phyloP scores from a whole-genome alignment of 2,113 vertebrate species.

The Tachysurus fulvidraco region DNA sequence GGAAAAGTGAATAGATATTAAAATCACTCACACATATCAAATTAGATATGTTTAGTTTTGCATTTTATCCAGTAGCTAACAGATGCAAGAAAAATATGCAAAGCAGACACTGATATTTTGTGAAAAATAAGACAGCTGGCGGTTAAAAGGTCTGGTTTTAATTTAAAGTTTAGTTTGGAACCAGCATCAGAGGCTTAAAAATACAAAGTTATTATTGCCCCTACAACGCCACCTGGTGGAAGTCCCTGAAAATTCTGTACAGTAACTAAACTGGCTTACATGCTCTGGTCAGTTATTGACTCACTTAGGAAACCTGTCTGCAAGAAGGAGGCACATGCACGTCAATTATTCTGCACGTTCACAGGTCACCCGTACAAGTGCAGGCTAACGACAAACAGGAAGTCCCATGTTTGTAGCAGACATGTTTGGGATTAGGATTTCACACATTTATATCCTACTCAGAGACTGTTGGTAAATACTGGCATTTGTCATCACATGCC shows the following conservation, averaged over 20 bases:
- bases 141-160: background rate
- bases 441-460: background rate
- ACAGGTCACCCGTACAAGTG: background rate
- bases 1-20: background rate
- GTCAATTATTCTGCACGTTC: background rate
- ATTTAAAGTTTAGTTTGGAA: background rate
- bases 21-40: background rate
- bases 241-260: background rate
- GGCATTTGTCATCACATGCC: background rate
- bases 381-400: background rate
- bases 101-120: background rate
- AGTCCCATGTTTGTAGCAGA: background rate
- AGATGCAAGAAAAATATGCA: background rate
- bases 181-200: background rate
- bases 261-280: background rate
- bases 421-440: background rate
- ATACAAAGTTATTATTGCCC: background rate
- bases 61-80: background rate
- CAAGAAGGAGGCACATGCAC: background rate
- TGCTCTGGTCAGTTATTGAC: background rate
- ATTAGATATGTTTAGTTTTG: background rate
- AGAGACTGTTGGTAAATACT: background rate
- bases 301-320: background rate
- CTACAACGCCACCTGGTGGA: background rate
- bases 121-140: no score